Percentiles rank a stretch among this genome's conserved stretches.
These are phyloP conservation scores for Mola mola DNA, from an alignment of 2,113 vertebrate species.

Conservation along the genomic window DNA sequence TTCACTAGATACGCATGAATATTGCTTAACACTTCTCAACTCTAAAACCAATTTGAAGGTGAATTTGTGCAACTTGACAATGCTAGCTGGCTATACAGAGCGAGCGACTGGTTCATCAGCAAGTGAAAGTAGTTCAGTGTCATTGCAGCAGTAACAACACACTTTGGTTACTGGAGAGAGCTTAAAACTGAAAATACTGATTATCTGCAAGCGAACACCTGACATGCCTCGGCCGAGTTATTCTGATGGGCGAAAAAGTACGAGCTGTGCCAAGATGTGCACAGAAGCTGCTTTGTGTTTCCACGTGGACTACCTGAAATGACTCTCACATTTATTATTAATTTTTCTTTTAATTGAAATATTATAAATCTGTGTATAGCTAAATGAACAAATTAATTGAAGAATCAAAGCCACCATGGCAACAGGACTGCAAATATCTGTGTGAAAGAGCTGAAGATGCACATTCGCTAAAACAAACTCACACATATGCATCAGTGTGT, in stretches of 20 bases:
- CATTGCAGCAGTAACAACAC: no score
- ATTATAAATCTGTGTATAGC: not conserved
- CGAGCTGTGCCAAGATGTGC: slow-evolving; percentile 25
- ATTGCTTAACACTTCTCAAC: no score
- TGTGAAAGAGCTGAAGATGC: slow-evolving; percentile 2
- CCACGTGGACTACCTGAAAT: slow-evolving; percentile 16
- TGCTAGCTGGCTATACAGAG: no score
- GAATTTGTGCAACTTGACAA: no score
- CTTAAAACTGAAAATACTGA: no score
- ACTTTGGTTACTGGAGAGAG: no score
- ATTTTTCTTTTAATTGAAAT: slow-evolving; percentile 19
- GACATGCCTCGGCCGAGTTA: slow-evolving; percentile 25
- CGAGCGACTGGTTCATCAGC: no score
- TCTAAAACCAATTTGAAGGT: no score
- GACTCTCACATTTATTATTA: not conserved
- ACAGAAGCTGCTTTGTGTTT: slow-evolving; percentile 35
- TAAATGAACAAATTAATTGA: slow-evolving; percentile 1
- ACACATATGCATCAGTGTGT: not conserved
- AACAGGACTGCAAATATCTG: slow-evolving; percentile 10
- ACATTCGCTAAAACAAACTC: not conserved
- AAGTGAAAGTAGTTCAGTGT: no score
- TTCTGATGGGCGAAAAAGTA: slow-evolving; percentile 22
- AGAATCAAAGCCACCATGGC: slow-evolving; percentile 12
- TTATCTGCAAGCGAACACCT: slow-evolving; percentile 43
- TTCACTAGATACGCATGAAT: no score